Percentiles rank a stretch among this genome's conserved stretches.
Evolutionary conservation across 2,888 invertebrate species (phyloP).

Genomic region (Heliconius ismenius): DNA sequence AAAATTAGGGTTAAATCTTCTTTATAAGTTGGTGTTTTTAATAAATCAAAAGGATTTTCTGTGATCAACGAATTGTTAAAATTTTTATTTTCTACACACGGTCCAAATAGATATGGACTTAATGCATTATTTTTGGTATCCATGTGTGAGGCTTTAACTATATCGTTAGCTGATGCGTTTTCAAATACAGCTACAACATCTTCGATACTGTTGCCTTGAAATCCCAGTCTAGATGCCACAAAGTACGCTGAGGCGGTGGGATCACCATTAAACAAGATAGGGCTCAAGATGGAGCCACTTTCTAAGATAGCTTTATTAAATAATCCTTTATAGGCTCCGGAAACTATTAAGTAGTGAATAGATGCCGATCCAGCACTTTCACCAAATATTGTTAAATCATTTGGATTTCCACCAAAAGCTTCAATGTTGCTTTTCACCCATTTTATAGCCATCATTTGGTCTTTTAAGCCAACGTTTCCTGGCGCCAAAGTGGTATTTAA

Average conservation of each 20-base stretch:
- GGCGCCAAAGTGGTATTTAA: not conserved
- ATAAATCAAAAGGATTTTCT: not conserved
- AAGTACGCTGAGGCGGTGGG: conserved; percentile 40
- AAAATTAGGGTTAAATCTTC: conserved; percentile 48
- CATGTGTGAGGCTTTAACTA: conserved; percentile 47
- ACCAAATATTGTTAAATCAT: conserved; percentile 58
- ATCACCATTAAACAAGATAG: conserved; percentile 47
- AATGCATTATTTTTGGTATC: conserved; percentile 46
- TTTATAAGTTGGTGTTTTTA: not conserved
- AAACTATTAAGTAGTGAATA: conserved; percentile 51
- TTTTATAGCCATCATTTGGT: conserved; percentile 58
- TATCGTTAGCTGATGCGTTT: conserved; percentile 48
- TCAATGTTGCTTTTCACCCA: conserved; percentile 60
- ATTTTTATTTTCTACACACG: conserved; percentile 48
- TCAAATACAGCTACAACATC: conserved; percentile 44
- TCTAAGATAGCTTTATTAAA: conserved; percentile 56
- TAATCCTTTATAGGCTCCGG: conserved; percentile 50
- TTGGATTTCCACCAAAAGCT: conserved; percentile 58
- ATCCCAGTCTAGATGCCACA: conserved; percentile 7
- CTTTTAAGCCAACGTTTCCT: conserved; percentile 2
- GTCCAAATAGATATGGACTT: conserved; percentile 47
- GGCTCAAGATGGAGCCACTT: conserved; percentile 53
- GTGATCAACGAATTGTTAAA: not conserved
- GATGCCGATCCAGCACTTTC: conserved; percentile 48
- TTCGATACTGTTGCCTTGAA: not conserved